Base-by-base conservation (phyloP, 1,140 invertebrate species). In the Eufriesea mexicana region DNA sequence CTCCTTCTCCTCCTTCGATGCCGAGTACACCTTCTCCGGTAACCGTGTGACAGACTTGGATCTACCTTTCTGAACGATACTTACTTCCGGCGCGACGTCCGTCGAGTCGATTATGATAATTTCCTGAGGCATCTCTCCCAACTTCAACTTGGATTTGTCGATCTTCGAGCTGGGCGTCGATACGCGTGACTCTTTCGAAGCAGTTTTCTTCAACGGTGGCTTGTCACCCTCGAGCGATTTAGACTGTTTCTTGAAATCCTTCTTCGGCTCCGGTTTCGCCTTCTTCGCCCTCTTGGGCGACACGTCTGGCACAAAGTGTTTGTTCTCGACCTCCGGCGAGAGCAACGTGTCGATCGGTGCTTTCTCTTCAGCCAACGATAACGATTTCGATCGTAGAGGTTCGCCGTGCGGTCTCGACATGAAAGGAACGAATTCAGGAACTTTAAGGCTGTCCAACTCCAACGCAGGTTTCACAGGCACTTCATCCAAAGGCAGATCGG, bases 101-200 rank as follows among this genome's bases (percentile, higher is more conserved):
- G 92, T 94, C 5, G 94, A 94, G 82, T 94, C 94, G 20, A 94
- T 94, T 49, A 94, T 93, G 81, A 94, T 94, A 51, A 94, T 94
- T 86, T 94, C 94, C 67, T 94, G 94, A 10, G 94, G 94, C 93
- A 94, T 93, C 78, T 94, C 93, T 25, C 93, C 91, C 25, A 94
- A 83, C 64, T 94, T 94, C 42, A 94, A 85, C 85, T 94, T 94
- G 18, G 93, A 94, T 73, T 94, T 94, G 81, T 94, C 92, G 59
- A 94, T 94, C 84, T 92, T 93, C 2, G 90, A 91, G 70, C 80
- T 91, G 18, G 91, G 89, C 20, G 93, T 91, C 0, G 93, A 90
- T 5, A 85, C 90, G 42, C 90, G 88, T 0, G 91, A 88, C 79
- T 94, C 94, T 66, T 94, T 94, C 2, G 91, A 94, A 2, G 81